These are phyloP conservation scores for Conger conger DNA, from an alignment of 2,113 vertebrate species.

Conservation along the genomic window DNA sequence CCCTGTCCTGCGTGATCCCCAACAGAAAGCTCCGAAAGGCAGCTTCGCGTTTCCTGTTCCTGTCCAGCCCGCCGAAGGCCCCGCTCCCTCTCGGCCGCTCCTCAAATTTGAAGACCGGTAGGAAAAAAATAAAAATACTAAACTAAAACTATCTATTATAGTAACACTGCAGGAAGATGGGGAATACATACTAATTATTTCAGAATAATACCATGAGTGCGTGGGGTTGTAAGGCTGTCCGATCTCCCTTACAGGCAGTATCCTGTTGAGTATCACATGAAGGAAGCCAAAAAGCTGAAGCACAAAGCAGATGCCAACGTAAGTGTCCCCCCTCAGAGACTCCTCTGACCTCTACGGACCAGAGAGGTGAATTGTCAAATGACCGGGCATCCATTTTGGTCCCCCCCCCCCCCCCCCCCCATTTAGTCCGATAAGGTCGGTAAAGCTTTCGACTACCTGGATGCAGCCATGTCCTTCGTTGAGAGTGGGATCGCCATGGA, in stretches of 20 bases:
- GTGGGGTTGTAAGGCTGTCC: neutral
- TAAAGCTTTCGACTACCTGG: conserved; percentile 87
- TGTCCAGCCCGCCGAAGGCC: conserved; percentile 68
- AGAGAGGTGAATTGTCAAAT: neutral
- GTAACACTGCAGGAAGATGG: too few relatives aligned
- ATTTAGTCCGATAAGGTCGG: conserved; percentile 77
- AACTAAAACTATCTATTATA: too few relatives aligned
- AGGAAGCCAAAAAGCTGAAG: conserved; percentile 91
- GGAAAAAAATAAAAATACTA: conserved; percentile 40
- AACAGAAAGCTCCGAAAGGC: conserved; percentile 68
- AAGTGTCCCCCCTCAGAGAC: conserved; percentile 31
- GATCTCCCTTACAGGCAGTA: conserved; percentile 61
- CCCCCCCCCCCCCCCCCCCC: neutral
- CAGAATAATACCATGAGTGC: too few relatives aligned
- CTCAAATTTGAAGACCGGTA: conserved; percentile 75
- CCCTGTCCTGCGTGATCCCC: neutral
- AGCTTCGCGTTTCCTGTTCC: conserved; percentile 62
- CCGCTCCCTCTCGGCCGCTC: conserved; percentile 69
- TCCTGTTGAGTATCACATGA: conserved; percentile 82
- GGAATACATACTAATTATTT: neutral
- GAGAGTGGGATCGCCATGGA: conserved; percentile 88
- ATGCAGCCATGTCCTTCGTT: conserved; percentile 84
- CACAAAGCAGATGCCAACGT: conserved; percentile 93
- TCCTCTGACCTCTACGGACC: neutral
- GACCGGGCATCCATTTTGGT: neutral